Base-by-base conservation (phyloP, 1,140 invertebrate genomes). In the Coelopa frigida region DNA sequence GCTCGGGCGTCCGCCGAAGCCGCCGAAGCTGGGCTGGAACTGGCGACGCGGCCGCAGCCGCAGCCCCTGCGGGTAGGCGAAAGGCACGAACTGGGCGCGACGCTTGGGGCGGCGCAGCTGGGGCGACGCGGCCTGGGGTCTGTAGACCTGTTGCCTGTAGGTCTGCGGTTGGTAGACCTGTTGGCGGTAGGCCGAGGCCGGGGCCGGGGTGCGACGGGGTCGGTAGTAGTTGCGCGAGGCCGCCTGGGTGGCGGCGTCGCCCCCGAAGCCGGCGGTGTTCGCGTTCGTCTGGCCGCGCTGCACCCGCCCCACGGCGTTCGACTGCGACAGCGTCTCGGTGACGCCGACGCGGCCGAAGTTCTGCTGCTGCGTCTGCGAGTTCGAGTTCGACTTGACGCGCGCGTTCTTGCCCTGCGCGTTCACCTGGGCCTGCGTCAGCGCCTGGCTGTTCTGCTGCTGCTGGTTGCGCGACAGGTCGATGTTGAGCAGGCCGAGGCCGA, bases 221-320 rank as follows among this genome's bases (percentile, higher is more conserved):
- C n/a, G n/a, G n/a, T n/a, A n/a, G n/a, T n/a, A n/a, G n/a, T 21
- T 52, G 49, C n/a, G n/a, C n/a, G n/a, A n/a, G n/a, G n/a, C n/a
- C n/a, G n/a, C n/a, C n/a, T n/a, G n/a, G 4, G 61, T 58, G 17
- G 38, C 27, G 0, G 59, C 56, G 32, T 36, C 59, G 33, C 58
- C 56, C 0, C 49, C 56, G 4, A 65, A 60, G 3, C 62, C 62
- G 5, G 32, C 54, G 0, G 62, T 49, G 24, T 37, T 50, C 3
- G 62, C 63, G 11, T 56, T 54, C 3, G 62, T 67, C 51, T 63
- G 61, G 1, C 64, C 64, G 1, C 50, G 40, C 2, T 52, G 41
- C 0, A 54, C 31, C 14, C 55, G 52, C 12, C 63, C 63, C 1
- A 51, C 52, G 23, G 64, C 64, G 31, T 64, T 64, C 15, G 64